Evolutionary conservation across 2,888 invertebrate genomes (phyloP).

Genomic region (Himalopsyche kuldschensis): DNA sequence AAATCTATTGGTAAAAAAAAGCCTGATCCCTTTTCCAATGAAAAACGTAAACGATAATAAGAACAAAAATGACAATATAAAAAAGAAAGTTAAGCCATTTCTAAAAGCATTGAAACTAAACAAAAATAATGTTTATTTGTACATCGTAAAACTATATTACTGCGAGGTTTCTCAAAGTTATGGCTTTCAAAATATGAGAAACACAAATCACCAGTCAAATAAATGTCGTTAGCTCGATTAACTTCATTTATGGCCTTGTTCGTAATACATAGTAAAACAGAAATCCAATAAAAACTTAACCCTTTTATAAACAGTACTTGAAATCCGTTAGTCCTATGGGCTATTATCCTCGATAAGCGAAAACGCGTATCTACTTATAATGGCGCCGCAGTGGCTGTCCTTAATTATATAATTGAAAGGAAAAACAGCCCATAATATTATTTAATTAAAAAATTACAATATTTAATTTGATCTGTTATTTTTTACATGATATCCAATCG

Average conservation of each 20-base stretch:
- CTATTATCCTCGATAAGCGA: neutral
- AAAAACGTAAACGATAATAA: too few species aligned
- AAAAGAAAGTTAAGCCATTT: too few species aligned
- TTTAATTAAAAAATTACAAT: too few species aligned
- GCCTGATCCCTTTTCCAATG: too few species aligned
- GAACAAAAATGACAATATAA: too few species aligned
- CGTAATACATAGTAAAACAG: constrained; percentile 1
- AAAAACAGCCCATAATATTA: neutral
- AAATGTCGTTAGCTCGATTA: neutral
- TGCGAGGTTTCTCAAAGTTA: neutral
- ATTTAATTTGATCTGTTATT: too few species aligned
- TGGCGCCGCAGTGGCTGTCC: neutral
- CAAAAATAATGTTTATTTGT: neutral
- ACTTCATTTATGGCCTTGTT: neutral
- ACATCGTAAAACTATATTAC: neutral
- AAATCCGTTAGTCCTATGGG: constrained; percentile 1
- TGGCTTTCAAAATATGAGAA: neutral
- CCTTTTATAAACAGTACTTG: neutral
- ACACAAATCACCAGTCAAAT: neutral
- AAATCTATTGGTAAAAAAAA: too few species aligned
- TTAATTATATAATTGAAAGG: neutral
- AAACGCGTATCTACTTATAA: constrained; percentile 1
- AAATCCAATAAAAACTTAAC: constrained; percentile 1
- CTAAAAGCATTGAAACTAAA: neutral
- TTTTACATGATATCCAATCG: too few species aligned